Conservation (phyloP, 2,888 invertebrate species). For the Xiphydria camelus region DNA sequence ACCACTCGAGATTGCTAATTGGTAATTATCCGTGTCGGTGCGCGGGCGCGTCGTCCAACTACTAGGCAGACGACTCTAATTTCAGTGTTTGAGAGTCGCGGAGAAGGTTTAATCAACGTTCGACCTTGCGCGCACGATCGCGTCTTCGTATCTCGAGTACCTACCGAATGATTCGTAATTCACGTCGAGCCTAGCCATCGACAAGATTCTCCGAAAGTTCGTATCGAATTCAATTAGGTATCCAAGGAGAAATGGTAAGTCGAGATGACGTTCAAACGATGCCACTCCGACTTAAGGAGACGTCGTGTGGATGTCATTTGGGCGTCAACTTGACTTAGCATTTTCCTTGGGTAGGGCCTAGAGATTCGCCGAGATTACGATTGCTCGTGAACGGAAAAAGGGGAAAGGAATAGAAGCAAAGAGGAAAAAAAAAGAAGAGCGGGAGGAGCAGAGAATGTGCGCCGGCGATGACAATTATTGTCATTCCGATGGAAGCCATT, state of each 20-base stretch:
- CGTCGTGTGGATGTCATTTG: too few relatives aligned
- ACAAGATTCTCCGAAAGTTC: too few relatives aligned
- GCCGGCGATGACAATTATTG: slow-evolving; percentile 19
- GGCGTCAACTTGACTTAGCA: too few relatives aligned
- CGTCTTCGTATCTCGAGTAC: background rate
- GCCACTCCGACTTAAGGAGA: too few relatives aligned
- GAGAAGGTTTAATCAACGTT: slow-evolving; percentile 19
- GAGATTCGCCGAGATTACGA: background rate
- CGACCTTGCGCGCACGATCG: slow-evolving; percentile 3
- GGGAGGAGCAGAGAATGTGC: slow-evolving; percentile 11
- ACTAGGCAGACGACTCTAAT: slow-evolving; percentile 33
- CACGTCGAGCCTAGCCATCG: too few relatives aligned
- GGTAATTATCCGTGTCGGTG: slow-evolving; percentile 36
- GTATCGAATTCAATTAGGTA: too few relatives aligned
- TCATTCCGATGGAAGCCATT: slow-evolving; percentile 26
- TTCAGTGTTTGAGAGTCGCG: slow-evolving; percentile 24
- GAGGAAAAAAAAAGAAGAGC: slow-evolving; percentile 3
- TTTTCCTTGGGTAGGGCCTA: too few relatives aligned
- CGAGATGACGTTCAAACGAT: too few relatives aligned
- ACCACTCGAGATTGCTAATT: slow-evolving; percentile 28
- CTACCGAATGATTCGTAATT: too few relatives aligned
- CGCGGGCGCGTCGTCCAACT: slow-evolving; percentile 30
- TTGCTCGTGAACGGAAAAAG: background rate
- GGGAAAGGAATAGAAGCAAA: background rate
- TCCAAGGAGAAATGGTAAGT: too few relatives aligned